Conservation (phyloP, 2,888 invertebrate species). For the Opisthograptis luteolata region DNA sequence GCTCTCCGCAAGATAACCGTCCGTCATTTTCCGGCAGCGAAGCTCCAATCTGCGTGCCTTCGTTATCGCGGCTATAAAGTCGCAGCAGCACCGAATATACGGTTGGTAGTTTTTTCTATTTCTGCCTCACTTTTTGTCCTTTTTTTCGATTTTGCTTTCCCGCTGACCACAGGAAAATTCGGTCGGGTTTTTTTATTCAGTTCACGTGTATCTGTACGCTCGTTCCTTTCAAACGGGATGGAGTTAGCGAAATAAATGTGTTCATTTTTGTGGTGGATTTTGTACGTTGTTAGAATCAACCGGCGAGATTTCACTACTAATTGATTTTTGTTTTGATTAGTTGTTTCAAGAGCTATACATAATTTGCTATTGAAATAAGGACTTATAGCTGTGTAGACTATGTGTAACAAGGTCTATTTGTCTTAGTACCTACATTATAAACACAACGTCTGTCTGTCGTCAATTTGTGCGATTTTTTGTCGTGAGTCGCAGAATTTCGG, state of each 20-base stretch:
- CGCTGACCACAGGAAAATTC: conserved; percentile 63
- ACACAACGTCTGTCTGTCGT: no score
- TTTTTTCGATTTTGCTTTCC: conserved; percentile 46
- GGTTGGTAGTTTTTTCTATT: conserved; percentile 58
- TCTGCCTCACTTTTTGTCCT: conserved; percentile 32
- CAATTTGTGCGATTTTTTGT: no score
- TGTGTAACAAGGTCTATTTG: no score
- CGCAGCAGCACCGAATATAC: conserved; percentile 45
- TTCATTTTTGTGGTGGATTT: conserved; percentile 15
- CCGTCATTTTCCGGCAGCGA: conserved; percentile 37
- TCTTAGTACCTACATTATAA: no score
- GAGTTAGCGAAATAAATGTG: conserved; percentile 29
- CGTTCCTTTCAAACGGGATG: conserved; percentile 32
- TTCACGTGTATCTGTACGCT: conserved; percentile 32
- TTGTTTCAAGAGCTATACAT: no score
- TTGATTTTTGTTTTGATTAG: not conserved
- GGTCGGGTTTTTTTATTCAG: conserved; percentile 40
- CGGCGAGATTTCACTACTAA: no score
- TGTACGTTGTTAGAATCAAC: not conserved
- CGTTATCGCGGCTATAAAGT: conserved; percentile 68
- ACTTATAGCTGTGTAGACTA: no score
- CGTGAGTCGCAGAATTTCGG: no score
- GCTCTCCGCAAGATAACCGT: conserved; percentile 37
- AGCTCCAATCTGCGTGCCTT: conserved; percentile 48
- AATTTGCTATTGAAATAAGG: no score